These are phyloP conservation scores for Yponomeuta evonymella DNA, from an alignment of 2,888 invertebrate species.

Conservation along the genomic window DNA sequence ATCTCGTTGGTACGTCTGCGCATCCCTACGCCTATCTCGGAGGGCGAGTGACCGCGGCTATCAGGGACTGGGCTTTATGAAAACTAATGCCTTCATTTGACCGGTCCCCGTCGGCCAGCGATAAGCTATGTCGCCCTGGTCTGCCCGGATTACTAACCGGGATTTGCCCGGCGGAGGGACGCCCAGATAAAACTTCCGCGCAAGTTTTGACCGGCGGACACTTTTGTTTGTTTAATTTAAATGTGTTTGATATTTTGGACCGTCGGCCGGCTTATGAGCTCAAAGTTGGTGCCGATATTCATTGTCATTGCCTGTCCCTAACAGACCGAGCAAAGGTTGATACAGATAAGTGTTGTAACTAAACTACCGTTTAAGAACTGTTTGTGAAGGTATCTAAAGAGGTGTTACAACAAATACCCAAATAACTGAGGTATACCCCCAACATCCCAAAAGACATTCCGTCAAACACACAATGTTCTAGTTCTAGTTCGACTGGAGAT, in stretches of 20 bases:
- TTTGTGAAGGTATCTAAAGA: not conserved
- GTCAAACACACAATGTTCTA: slow-evolving; percentile 8
- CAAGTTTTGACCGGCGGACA: slow-evolving; percentile 32
- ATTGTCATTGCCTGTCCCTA: not conserved
- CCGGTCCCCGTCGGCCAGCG: slow-evolving; percentile 55
- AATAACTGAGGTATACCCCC: not conserved
- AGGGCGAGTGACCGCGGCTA: slow-evolving; percentile 46
- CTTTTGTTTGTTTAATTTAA: slow-evolving; percentile 40
- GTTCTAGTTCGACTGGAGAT: no score
- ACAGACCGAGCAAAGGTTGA: not conserved
- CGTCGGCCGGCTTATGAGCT: slow-evolving; percentile 10
- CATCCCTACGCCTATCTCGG: slow-evolving; percentile 36
- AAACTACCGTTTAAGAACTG: no score
- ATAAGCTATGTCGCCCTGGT: slow-evolving; percentile 71
- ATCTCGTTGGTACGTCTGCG: slow-evolving; percentile 34
- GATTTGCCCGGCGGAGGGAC: slow-evolving; percentile 42
- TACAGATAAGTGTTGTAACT: not conserved
- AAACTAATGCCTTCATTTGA: slow-evolving; percentile 75
- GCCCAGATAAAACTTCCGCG: slow-evolving; percentile 57
- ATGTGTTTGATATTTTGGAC: slow-evolving; percentile 31
- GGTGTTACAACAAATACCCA: not conserved
- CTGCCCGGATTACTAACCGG: slow-evolving; percentile 62
- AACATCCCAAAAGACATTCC: not conserved
- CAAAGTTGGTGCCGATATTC: not conserved
- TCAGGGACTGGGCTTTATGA: slow-evolving; percentile 66